Base-by-base conservation (phyloP, 2,888 invertebrate species). In the Sepiola atlantica region DNA sequence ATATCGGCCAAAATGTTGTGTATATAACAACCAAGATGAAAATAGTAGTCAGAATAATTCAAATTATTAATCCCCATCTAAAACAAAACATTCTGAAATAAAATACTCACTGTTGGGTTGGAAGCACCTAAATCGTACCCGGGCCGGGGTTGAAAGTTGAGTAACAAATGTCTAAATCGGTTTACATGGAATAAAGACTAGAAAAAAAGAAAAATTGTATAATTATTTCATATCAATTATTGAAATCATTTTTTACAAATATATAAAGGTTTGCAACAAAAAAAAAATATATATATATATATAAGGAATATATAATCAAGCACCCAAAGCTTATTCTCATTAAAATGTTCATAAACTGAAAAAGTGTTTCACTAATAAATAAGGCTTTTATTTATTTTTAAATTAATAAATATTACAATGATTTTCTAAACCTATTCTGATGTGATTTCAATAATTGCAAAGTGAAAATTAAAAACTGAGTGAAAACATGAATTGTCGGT, bases 101-200 rank as follows among this genome's bases (percentile, higher is more conserved):
- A 45, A 35, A 93, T 90, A 94, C 95, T 95, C 95, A 96, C 96
- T 94, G 95, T 94, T 92, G 95, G 61, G 94, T 94, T 95, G 20
- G 92, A 92, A 92, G 92, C 92, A 92, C 92, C 55, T 55, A 92
- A 92, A 55, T 92, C 92, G n/a, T 45, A 92, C n/a, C n/a, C n/a
- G 45, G 54, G 92, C 24, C 96, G 96, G 35, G 96, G 96, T 93
- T 95, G 95, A 95, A 97, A 97, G 94, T 96, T 97, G 28, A 97
- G 95, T 91, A 97, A 97, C 91, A 97, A 95, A 94, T 96, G 96
- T 77, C 97, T 95, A 96, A 97, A 97, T 61, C 97, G 96, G 12
- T 97, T 97, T 90, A 97, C 95, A 95, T 97, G 97, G 95, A 97
- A 97, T 57, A 97, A 95, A 6, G 97, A 97, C 97, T 97, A 96